A percentile compares a stretch with the other conserved stretches of the same genome.
Conservation (phyloP, 1,140 invertebrate genomes). For the Ptiloglossa arizonensis region DNA sequence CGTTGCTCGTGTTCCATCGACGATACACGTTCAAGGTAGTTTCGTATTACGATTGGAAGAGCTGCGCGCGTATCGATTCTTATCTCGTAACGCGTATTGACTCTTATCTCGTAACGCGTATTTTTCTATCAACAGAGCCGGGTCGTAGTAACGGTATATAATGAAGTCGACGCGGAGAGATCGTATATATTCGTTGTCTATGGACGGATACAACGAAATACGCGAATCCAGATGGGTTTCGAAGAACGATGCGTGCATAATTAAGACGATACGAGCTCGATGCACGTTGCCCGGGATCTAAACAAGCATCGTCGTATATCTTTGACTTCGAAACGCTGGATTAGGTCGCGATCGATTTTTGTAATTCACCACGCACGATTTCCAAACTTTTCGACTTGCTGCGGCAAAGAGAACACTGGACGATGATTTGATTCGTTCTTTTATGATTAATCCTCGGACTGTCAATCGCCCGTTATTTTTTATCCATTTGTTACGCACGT, state of each 20-base stretch:
- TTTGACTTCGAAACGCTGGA: no score
- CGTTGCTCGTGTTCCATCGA: not conserved
- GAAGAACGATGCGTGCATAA: not conserved
- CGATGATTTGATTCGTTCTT: no score
- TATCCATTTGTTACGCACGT: no score
- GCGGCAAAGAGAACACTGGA: no score
- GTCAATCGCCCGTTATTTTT: no score
- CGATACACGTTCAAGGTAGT: not conserved
- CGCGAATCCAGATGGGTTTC: not conserved
- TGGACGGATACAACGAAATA: not conserved
- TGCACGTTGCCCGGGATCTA: not conserved
- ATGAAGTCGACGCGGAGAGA: not conserved
- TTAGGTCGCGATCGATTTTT: no score
- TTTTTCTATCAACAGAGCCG: constrained; percentile 18
- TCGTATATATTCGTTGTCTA: not conserved
- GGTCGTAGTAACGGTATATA: constrained; percentile 8
- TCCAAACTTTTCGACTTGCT: no score
- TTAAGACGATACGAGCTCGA: not conserved
- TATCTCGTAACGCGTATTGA: constrained; percentile 21
- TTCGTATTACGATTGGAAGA: constrained; percentile 6
- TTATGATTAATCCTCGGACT: no score
- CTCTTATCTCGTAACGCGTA: constrained; percentile 15
- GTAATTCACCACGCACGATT: no score
- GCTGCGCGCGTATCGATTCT: not conserved
- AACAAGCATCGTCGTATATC: not conserved